Conservation (phyloP, 2,797 vertebrate genomes). For the Amniataba percoides region DNA sequence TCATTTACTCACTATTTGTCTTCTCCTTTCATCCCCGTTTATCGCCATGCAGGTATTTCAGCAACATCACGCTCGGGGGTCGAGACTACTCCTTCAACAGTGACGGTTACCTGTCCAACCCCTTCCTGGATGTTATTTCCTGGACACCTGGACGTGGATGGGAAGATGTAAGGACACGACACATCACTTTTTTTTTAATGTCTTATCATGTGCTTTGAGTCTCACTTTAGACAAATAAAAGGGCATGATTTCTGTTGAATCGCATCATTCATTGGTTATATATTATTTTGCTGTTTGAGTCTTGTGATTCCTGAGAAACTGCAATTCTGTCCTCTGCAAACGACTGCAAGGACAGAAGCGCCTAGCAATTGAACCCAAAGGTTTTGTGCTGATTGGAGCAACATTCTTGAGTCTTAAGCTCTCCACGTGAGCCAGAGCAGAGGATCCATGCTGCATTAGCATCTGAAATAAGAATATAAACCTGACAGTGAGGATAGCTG, state of each 20-base stretch:
- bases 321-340: conserved; percentile 27
- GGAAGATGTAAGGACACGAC: conserved; percentile 92
- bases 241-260: conserved; percentile 5
- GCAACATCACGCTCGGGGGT: conserved; percentile 94
- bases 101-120: conserved; percentile 94
- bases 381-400: conserved; percentile 55
- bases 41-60: conserved; percentile 90
- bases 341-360: conserved; percentile 30
- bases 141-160: conserved; percentile 93
- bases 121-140: conserved; percentile 94
- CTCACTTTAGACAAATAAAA: neutral
- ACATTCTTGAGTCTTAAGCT: conserved; percentile 35
- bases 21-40: conserved; percentile 24
- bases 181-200: conserved; percentile 38
- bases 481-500: conserved; percentile 46
- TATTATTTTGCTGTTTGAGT: conserved; percentile 20
- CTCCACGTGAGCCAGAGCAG: conserved; percentile 30
- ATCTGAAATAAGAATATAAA: conserved; percentile 45
- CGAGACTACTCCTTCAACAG: conserved; percentile 94
- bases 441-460: conserved; percentile 29
- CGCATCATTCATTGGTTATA: neutral
- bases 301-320: conserved; percentile 4
- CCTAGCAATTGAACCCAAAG: conserved; percentile 20
- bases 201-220: neutral
- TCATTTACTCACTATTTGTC: conserved; percentile 13